Conservation (phyloP, 2,113 vertebrate genomes). For the Sapajus apella region DNA sequence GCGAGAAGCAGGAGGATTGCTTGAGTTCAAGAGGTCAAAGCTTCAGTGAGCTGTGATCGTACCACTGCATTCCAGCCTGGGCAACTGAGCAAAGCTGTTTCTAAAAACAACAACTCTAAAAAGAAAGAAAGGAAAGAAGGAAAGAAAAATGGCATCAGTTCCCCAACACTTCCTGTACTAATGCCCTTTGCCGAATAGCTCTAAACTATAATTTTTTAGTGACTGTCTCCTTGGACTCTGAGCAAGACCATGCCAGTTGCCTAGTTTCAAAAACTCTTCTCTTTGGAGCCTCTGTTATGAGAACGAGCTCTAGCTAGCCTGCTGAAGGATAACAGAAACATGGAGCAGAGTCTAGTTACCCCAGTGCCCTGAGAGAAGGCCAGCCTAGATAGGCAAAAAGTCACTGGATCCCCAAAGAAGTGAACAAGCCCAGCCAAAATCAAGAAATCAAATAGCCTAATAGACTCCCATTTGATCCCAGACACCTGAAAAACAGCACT, state of each 20-base stretch:
- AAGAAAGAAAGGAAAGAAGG: too few species aligned
- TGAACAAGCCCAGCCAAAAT: not conserved
- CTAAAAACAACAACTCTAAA: too few species aligned
- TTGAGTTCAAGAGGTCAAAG: too few species aligned
- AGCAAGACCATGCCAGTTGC: not conserved
- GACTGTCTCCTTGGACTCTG: not conserved
- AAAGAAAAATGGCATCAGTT: not conserved
- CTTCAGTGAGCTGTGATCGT: too few species aligned
- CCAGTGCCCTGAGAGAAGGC: not conserved
- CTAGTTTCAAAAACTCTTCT: not conserved
- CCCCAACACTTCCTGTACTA: not conserved
- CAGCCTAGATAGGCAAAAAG: not conserved
- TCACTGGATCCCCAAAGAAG: not conserved
- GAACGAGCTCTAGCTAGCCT: not conserved
- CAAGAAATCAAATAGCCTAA: not conserved
- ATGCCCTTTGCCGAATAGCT: not conserved
- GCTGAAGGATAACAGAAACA: not conserved
- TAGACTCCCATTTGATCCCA: not conserved
- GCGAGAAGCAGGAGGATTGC: too few species aligned
- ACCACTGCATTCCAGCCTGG: too few species aligned
- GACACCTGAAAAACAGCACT: not conserved
- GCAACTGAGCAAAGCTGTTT: too few species aligned
- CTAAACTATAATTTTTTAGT: not conserved
- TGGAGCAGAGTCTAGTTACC: not conserved
- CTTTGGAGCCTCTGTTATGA: not conserved